These are phyloP conservation scores for Ephialtes manifestator DNA, from an alignment of 2,888 invertebrate genomes.

Conservation along the genomic window DNA sequence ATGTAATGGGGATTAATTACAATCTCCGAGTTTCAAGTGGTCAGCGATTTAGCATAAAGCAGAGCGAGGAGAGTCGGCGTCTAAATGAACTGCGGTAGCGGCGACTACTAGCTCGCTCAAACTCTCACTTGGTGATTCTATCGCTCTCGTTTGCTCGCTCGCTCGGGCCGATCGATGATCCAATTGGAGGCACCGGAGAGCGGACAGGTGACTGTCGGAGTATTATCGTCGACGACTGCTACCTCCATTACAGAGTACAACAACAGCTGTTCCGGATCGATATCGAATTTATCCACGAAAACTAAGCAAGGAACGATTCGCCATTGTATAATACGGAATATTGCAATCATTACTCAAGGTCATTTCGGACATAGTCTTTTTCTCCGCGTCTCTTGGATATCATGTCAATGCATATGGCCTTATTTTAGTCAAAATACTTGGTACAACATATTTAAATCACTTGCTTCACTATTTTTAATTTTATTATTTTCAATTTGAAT, in stretches of 20 bases:
- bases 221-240: conserved; percentile 54
- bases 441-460: no score
- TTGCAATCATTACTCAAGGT: not conserved
- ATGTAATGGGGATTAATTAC: no score
- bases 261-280: conserved; percentile 61
- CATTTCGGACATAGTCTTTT: not conserved
- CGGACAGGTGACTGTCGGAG: conserved; percentile 63
- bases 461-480: no score
- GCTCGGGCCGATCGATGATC: conserved; percentile 63
- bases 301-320: not conserved
- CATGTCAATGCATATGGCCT: not conserved
- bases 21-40: no score
- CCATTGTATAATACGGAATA: not conserved
- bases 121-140: no score
- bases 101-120: no score
- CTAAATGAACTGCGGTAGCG: no score
- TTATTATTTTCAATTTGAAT: no score
- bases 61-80: no score
- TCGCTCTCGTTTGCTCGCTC: conserved; percentile 14
- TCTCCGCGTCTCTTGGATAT: not conserved
- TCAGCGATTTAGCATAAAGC: no score
- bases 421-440: not conserved
- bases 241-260: conserved; percentile 47
- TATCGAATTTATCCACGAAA: conserved; percentile 47
- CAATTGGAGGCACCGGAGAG: conserved; percentile 54